Conservation (phyloP, 2,113 vertebrate genomes). For the Myiozetetes cayanensis region DNA sequence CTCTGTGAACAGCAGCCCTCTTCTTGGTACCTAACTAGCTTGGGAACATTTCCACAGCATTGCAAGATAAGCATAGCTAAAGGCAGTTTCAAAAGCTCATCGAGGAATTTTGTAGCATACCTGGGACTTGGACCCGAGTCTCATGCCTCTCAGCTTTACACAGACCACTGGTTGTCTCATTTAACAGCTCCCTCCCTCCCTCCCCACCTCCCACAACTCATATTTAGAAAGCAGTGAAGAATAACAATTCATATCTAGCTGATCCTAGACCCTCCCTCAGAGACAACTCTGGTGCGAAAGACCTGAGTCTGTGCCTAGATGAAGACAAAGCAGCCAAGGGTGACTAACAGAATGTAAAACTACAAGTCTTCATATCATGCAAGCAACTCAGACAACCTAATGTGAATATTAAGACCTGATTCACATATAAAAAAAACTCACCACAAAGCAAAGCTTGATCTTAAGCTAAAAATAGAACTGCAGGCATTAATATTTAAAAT, state of each 20-base stretch:
- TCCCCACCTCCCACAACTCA: background rate
- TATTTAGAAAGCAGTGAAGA: background rate
- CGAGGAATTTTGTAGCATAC: background rate
- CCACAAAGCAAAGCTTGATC: background rate
- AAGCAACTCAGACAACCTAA: background rate
- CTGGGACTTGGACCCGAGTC: background rate
- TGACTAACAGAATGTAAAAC: background rate
- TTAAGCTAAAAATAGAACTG: background rate
- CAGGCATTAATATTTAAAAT: background rate
- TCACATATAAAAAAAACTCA: background rate
- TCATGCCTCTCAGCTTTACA: background rate
- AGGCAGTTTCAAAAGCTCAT: background rate
- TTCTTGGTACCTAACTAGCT: background rate
- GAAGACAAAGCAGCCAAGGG: background rate
- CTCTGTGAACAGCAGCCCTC: background rate
- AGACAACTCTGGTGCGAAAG: rapidly evolving
- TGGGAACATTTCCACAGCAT: background rate
- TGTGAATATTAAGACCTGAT: background rate
- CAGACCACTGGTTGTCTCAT: background rate
- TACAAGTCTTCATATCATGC: background rate
- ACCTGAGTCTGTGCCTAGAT: background rate
- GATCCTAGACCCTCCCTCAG: background rate
- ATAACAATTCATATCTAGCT: background rate
- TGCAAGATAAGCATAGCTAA: background rate
- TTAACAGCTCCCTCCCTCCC: background rate